A percentile compares a stretch with the other conserved stretches of the same genome.
Evolutionary conservation across 2,888 invertebrate genomes (phyloP).

Genomic region (Atherix ibis): DNA sequence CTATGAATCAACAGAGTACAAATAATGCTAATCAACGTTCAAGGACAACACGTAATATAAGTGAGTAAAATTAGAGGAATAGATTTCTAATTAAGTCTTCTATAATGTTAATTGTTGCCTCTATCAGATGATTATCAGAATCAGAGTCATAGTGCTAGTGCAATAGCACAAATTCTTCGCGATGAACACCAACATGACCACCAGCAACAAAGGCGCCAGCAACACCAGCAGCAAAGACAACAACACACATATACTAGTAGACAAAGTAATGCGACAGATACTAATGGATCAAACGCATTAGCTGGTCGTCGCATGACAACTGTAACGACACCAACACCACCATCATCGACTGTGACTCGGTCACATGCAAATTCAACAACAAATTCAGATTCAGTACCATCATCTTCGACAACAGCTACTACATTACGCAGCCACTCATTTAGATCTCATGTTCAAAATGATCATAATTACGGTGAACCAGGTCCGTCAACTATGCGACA

Average conservation of each 20-base stretch:
- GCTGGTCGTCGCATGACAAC: background rate
- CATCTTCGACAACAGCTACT: constrained; percentile 4
- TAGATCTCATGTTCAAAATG: constrained; percentile 16
- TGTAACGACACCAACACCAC: background rate
- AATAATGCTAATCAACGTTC: constrained; percentile 6
- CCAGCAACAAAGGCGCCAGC: no score
- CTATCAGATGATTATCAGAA: no score
- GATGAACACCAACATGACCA: no score
- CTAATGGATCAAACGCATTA: no score
- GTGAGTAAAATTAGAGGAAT: constrained; percentile 8
- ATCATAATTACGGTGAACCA: constrained; percentile 30
- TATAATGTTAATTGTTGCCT: no score
- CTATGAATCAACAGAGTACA: constrained; percentile 4
- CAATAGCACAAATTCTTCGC: no score
- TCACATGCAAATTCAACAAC: constrained; percentile 9
- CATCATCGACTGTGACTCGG: constrained; percentile 10
- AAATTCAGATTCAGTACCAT: constrained; percentile 4
- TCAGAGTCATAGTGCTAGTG: no score
- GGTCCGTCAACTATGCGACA: constrained; percentile 21
- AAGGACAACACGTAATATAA: constrained; percentile 7
- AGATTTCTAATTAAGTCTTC: no score
- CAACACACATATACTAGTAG: no score
- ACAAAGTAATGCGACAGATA: no score
- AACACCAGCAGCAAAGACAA: no score
- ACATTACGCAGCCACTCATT: constrained; percentile 2